Percentiles rank a stretch among this genome's conserved stretches.
These are phyloP conservation scores for Tauraco hartlaubi DNA, from an alignment of 2,797 vertebrate species.

Conservation along the genomic window DNA sequence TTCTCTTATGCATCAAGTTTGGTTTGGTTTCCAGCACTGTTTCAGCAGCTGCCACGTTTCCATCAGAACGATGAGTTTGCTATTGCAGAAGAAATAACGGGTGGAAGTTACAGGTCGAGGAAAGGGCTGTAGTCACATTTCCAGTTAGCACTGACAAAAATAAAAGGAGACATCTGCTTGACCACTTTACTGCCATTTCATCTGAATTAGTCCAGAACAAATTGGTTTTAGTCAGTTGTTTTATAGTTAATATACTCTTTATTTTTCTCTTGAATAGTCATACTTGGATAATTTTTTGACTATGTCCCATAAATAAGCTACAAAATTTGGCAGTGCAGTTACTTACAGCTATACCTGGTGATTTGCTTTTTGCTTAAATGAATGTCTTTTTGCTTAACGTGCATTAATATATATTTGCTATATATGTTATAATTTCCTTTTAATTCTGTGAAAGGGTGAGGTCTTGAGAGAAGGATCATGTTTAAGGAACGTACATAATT, in stretches of 20 bases:
- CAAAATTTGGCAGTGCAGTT: background rate
- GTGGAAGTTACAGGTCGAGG: constrained; percentile 64
- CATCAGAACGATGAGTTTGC: constrained; percentile 12
- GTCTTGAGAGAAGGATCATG: background rate
- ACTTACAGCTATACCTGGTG: background rate
- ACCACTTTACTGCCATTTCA: background rate
- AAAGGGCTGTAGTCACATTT: constrained; percentile 28
- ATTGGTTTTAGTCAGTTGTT: background rate
- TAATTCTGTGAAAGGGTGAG: background rate
- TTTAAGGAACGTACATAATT: background rate
- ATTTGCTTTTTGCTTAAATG: background rate
- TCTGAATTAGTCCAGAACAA: background rate
- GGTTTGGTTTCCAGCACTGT: background rate
- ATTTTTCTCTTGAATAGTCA: background rate
- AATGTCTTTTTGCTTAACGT: background rate
- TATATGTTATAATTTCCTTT: background rate
- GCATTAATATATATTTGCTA: background rate
- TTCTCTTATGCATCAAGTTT: background rate
- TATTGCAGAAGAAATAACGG: constrained; percentile 50
- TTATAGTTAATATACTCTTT: background rate
- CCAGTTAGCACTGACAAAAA: background rate
- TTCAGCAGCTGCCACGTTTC: background rate
- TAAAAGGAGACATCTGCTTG: constrained; percentile 29
- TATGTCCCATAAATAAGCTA: background rate
- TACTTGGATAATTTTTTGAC: background rate